Base-by-base conservation (phyloP, 2,113 vertebrate genomes). In the Myotis yumanensis region DNA sequence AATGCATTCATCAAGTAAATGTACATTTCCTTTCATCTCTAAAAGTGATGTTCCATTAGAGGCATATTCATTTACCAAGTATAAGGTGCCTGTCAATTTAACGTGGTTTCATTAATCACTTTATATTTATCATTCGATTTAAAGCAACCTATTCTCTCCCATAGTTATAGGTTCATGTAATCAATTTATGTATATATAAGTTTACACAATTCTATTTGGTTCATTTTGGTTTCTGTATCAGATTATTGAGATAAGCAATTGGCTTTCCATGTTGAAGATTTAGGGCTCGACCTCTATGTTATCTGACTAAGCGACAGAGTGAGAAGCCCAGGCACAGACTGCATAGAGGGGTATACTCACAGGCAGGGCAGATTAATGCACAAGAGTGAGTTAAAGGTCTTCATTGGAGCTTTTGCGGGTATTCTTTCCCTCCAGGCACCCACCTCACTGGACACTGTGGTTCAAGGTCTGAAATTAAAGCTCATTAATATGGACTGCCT, bases 81-180 rank as follows among this genome's bases (percentile, higher is more conserved):
- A 94, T 80, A 95, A 96, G 54, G 54, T 79, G 18, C 83, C 81
- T 75, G 43, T 92, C 85, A 90, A 85, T 90, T 82, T 92, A 94
- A 96, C 90, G 77, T 96, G 91, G 68, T 86, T 92, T 95, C 73
- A 91, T 96, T 91, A 91, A 86, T 96, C 64, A 59, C 2, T 92
- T 90, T 48, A 83, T 82, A 79, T 75, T 77, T 90, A 57, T 80
- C 8, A 3, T 48, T 94, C 79, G 28, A 73, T 72, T 59, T 28
- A 83, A 66, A 94, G 16, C 43, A 93, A 30, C n/a, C 48, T 68
- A 46, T 66, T 93, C n/a, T 95, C 1, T 62, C 15, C 2, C 2
- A 48, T 22, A 73, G 17, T 59, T 46, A 15, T 10, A 66, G 91
- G 22, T 51, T 86, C 64, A 71, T 73, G 94, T 94, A 79, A 54